Conservation (phyloP, 2,797 vertebrate species). For the Limosa lapponica region DNA sequence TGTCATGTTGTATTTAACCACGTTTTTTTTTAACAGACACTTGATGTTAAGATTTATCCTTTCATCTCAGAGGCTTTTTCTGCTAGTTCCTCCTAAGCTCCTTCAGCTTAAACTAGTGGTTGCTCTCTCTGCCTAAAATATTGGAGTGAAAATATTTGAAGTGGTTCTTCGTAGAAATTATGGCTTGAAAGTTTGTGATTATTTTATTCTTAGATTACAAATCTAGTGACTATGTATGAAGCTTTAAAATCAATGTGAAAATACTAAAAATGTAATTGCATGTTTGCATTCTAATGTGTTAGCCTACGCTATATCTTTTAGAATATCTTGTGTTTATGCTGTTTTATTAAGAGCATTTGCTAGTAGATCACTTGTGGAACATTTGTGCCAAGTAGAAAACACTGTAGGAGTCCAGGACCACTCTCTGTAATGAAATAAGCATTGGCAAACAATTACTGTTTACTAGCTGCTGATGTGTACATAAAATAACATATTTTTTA, state of each 20-base stretch:
- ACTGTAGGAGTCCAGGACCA: neutral
- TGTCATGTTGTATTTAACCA: fast-evolving
- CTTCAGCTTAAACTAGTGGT: neutral
- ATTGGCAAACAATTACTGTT: neutral
- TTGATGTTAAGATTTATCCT: neutral
- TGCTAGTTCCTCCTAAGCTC: neutral
- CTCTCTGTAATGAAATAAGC: neutral
- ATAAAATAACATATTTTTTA: neutral
- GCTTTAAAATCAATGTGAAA: neutral
- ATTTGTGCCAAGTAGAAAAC: neutral
- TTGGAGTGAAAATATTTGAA: slow-evolving; percentile 4
- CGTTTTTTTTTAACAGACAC: neutral
- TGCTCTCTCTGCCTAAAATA: neutral
- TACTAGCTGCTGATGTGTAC: neutral
- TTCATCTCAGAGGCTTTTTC: neutral
- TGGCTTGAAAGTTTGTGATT: neutral
- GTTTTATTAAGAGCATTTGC: neutral
- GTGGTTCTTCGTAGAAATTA: neutral
- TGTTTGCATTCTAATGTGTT: neutral
- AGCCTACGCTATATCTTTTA: neutral
- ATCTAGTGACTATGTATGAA: neutral
- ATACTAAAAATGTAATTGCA: neutral
- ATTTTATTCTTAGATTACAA: neutral
- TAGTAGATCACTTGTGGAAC: neutral
- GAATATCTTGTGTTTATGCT: neutral